Evolutionary conservation across 2,113 vertebrate genomes (phyloP).

Genomic region (Catharus fuscescens): DNA sequence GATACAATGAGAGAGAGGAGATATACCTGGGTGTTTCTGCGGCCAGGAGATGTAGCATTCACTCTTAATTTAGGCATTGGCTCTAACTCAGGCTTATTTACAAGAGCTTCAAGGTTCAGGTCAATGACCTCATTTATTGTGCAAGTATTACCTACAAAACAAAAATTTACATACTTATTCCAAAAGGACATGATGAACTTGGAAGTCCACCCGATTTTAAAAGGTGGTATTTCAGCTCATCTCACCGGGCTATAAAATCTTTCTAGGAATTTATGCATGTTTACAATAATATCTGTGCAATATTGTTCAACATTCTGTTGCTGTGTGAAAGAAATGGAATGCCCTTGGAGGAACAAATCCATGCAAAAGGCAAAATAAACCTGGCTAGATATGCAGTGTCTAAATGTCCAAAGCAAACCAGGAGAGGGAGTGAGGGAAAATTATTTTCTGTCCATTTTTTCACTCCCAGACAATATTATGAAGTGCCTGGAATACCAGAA

Average conservation of each 20-base stretch:
- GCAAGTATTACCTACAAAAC: neutral
- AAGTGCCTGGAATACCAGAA: conserved; percentile 41
- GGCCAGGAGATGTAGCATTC: neutral
- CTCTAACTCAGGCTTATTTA: neutral
- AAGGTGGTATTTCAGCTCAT: neutral
- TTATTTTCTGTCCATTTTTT: neutral
- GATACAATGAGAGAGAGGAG: neutral
- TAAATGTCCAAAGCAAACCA: neutral
- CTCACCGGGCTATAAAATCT: neutral
- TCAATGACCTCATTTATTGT: neutral
- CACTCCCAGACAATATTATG: conserved; percentile 14
- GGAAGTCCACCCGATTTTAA: neutral
- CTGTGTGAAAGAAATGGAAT: neutral
- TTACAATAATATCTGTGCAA: neutral
- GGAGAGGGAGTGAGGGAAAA: neutral
- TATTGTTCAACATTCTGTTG: neutral
- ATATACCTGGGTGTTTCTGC: neutral
- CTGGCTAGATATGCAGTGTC: neutral
- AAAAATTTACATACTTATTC: neutral
- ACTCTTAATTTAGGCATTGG: neutral
- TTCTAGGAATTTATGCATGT: neutral
- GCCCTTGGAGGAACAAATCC: neutral
- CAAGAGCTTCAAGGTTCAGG: neutral
- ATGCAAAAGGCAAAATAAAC: neutral
- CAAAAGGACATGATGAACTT: neutral